Evolutionary conservation across 2,113 vertebrate genomes (phyloP), one percentile per base, ranked within the genome.

Genomic region (Agelaius tricolor): DNA sequence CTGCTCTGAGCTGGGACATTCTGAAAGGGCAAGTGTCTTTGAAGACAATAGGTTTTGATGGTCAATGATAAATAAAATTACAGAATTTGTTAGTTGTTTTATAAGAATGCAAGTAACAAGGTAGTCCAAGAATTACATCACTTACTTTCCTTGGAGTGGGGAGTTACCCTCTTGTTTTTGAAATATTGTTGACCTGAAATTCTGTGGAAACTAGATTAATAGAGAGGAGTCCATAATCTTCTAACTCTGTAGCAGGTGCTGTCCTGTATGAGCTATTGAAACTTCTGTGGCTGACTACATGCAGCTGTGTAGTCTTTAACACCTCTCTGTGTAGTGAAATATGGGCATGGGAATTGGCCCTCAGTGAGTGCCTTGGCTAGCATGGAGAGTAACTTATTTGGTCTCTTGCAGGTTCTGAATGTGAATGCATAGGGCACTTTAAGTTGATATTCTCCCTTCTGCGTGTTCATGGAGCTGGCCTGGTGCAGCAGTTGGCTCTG

Each of bases 391-490:
- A 63, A 92, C 11, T 57, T 44, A 47, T 4, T 69, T 90, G 77
- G 79, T 47, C 39, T 61, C 47, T 94, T 96, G 11, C 97, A 99
- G 99, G 99, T 81, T 99, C 99, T 23, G 99, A 99, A 97, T 98
- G 98, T 4, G 99, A 99, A 96, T 99, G 99, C 96, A 99, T 99
- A 80, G 99, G 99, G 12, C 99, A 99, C 95, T 99, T 99, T 97
- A 99, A 99, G 93, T 97, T 99, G 96, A 98, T 99, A 84, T 99
- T 99, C 97, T 99, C 99, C 51, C 98, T 99, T 96, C 97, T 99
- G 51, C 98, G 99, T 86, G 99, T 99, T 91, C 99, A 99, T 49
- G 99, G 99, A 97, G 99, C 99, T 88, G 99, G 99, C 65, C 98
- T 98, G 94, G 99, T 99, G 57, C 99, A 99, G 93, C 99, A 99